Conservation (phyloP, 2,888 invertebrate species). For the Leptopterna dolabrata region DNA sequence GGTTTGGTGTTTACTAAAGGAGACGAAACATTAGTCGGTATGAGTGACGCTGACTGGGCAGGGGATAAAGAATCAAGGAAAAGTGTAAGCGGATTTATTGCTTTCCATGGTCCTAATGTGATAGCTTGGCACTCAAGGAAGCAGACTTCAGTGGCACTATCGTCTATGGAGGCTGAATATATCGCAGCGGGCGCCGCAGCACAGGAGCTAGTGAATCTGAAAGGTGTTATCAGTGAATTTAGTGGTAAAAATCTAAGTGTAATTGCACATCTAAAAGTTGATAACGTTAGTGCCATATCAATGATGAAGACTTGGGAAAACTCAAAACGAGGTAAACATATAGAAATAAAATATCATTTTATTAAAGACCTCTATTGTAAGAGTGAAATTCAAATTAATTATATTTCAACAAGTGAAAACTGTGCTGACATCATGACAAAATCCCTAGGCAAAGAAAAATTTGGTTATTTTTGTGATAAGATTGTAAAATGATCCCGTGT, state of each 20-base stretch:
- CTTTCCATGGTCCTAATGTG: conserved; percentile 18
- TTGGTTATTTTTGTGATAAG: too few relatives aligned
- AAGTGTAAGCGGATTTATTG: conserved; percentile 54
- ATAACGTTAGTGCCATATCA: conserved; percentile 9
- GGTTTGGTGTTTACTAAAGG: neutral
- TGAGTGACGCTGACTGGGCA: neutral
- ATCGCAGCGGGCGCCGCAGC: neutral
- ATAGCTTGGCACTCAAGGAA: conserved; percentile 52
- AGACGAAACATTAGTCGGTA: neutral
- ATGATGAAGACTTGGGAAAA: conserved; percentile 6
- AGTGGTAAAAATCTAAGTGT: neutral
- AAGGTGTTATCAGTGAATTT: neutral
- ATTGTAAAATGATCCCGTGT: too few relatives aligned
- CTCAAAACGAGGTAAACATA: conserved; percentile 28
- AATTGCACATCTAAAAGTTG: neutral
- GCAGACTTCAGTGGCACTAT: conserved; percentile 38
- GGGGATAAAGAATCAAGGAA: conserved; percentile 36
- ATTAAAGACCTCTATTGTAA: too few relatives aligned
- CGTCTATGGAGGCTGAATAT: conserved; percentile 47
- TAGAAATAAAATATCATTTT: too few relatives aligned
- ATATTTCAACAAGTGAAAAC: too few relatives aligned
- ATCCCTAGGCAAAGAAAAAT: too few relatives aligned
- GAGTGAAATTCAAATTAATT: too few relatives aligned
- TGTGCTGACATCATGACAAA: too few relatives aligned
- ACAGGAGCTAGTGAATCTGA: conserved; percentile 3